Evolutionary conservation across 2,888 invertebrate genomes (phyloP).

Genomic region (Vannuccia rotundouncinata): DNA sequence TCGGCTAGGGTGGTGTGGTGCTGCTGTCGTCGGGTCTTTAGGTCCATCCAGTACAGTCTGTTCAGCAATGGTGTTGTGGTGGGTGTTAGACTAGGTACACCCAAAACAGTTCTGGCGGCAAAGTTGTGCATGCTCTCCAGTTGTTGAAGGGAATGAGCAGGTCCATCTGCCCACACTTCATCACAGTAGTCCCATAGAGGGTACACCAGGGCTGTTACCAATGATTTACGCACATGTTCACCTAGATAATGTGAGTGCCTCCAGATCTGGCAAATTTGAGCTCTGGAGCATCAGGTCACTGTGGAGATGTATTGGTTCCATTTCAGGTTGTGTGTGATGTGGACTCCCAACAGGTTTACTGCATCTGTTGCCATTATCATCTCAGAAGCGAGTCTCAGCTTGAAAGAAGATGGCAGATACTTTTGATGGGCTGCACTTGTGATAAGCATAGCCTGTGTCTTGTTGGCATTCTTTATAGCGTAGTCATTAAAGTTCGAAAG

Average conservation of each 20-base stretch:
- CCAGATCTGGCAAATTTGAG: background rate
- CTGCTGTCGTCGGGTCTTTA: background rate
- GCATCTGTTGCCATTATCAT: background rate
- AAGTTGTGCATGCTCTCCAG: background rate
- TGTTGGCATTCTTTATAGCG: background rate
- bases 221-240: background rate
- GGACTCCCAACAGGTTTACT: background rate
- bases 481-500: too few species aligned
- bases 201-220: background rate
- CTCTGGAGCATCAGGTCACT: background rate
- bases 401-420: conserved; percentile 7
- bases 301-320: conserved; percentile 6
- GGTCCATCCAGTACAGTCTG: background rate
- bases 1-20: background rate
- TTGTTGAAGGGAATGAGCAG: background rate
- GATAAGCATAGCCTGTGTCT: conserved; percentile 7
- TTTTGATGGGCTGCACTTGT: background rate
- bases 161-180: background rate
- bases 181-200: background rate
- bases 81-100: background rate
- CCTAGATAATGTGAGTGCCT: background rate
- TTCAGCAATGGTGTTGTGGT: background rate
- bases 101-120: background rate
- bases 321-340: background rate
- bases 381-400: background rate